Evolutionary conservation across 2,888 invertebrate species (phyloP), one percentile per base, ranked within the genome.

Genomic region (Sinotaia quadrata): DNA sequence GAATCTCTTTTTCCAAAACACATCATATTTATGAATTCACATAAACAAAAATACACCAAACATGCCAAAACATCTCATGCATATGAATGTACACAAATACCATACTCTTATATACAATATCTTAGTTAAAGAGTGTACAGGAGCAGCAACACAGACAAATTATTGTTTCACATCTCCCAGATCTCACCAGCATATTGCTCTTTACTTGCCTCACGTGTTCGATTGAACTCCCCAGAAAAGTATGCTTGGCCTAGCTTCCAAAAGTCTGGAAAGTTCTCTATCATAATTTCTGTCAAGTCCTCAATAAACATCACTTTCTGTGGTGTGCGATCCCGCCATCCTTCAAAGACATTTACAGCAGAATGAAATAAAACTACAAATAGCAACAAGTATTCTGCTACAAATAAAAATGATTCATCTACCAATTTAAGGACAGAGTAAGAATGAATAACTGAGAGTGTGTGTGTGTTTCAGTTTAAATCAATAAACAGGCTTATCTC

Each of bases 231-330:
- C 12, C 95, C 95, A 4, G 94, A 93, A 88, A 97, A 97, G 90
- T 98, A 98, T 47, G 95, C 93, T 83, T 96, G 93, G 0, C 98
- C 97, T 1, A 99, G 91, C 85, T 96, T 94, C 97, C 97, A 98
- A 81, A 99, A 91, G 87, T 97, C 95, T 37, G 95, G 95, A 84
- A 98, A 91, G 74, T 93, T 92, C 68, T 92, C 92, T 1, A 92
- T 91, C 49, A 95, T 91, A 71, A 93, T 91, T 67, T 93, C 92
- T 73, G 94, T 93, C 37, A 95, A 89, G 82, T 94, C 93, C 84
- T 95, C 94, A 61, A 94, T 91, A 85, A 94, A 95, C 68, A 92
- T 89, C 4, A 95, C 93, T 73, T 93, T 91, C 74, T 91, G 91
- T 0, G 94, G 94, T 91, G 90, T 67, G 68, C 70, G 65, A 34